Base-by-base conservation (phyloP, 1,140 invertebrate species). In the Drosophila yakuba region DNA sequence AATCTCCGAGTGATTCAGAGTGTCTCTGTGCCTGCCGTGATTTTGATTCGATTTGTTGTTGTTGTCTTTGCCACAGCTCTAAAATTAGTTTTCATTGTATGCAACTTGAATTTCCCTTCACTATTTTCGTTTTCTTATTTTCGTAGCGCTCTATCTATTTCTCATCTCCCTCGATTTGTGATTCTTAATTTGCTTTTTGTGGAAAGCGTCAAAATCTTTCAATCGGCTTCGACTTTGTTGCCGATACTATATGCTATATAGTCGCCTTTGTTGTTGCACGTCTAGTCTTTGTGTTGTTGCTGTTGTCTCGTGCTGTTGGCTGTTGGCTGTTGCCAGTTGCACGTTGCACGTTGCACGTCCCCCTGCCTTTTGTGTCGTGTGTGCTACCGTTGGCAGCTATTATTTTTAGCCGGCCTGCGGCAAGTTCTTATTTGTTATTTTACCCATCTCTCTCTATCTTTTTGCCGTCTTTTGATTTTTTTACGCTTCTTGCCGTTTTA, bases 21-120 rank as follows among this genome's bases (percentile, higher is more conserved):
- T 76, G 56, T 74, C 48, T 48, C 73, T 76, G 72, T 58, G 60
- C 52, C 54, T 48, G 74, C 55, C 74, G 61, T 77, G 28, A 45
- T 63, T 59, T 59, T 44, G 44, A 61, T 85, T 74, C 38, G 38
- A 17, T 32, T 67, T 35, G 56, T 39, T 76, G 58, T 66, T 80
- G 69, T 67, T 80, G 71, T n/a, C 55, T 76, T 68, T 73, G 67
- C 66, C 67, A 75, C 52, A 56, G 61, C 64, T 82, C 79, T 86
- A 86, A 86, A 86, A 88, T 86, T 82, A 88, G 83, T 88, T 86
- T 86, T 86, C 79, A 86, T 88, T 88, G 71, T 88, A 76, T 86
- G 82, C 83, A 88, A 74, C 74, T 78, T 85, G 54, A 71, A 71
- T 71, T 82, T 69, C 64, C 71, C 51, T 41, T 60, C 23, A 51